Percentiles rank a stretch among this genome's conserved stretches.
These are phyloP conservation scores for Aporrectodea caliginosa DNA, from an alignment of 1,140 invertebrate genomes.

Conservation along the genomic window DNA sequence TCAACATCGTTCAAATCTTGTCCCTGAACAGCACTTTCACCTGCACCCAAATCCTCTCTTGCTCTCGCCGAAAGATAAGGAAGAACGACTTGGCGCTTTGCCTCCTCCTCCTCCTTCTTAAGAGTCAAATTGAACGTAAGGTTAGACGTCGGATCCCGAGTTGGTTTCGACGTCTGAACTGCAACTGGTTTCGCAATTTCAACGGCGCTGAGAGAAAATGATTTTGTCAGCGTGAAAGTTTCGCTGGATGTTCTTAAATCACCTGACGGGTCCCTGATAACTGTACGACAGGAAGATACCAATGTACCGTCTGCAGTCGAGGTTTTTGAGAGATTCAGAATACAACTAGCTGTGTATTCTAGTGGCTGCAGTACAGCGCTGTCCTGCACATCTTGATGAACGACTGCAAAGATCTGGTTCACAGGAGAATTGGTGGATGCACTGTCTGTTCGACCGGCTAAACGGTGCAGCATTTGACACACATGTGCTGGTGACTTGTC, in stretches of 20 bases:
- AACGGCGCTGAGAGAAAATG: background rate
- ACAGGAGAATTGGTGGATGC: background rate
- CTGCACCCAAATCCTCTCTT: background rate
- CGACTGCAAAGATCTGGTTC: background rate
- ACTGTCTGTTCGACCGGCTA: background rate
- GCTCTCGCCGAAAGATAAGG: background rate
- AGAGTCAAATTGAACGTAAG: background rate
- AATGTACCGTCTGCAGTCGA: no score
- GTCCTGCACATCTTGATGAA: background rate
- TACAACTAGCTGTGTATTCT: background rate
- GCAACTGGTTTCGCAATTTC: background rate
- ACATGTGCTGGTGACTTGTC: background rate
- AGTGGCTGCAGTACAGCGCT: background rate
- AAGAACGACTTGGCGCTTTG: background rate
- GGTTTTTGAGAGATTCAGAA: background rate
- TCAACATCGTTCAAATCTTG: background rate
- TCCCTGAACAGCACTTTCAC: no score
- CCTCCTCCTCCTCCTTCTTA: background rate
- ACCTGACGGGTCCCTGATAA: background rate
- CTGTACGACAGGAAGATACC: background rate
- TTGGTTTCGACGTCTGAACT: background rate
- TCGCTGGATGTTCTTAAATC: background rate
- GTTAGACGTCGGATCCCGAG: background rate
- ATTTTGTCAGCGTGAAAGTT: background rate
- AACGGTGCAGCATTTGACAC: background rate